Base-by-base conservation (phyloP, 2,888 invertebrate genomes). In the Campoplex nolae region DNA sequence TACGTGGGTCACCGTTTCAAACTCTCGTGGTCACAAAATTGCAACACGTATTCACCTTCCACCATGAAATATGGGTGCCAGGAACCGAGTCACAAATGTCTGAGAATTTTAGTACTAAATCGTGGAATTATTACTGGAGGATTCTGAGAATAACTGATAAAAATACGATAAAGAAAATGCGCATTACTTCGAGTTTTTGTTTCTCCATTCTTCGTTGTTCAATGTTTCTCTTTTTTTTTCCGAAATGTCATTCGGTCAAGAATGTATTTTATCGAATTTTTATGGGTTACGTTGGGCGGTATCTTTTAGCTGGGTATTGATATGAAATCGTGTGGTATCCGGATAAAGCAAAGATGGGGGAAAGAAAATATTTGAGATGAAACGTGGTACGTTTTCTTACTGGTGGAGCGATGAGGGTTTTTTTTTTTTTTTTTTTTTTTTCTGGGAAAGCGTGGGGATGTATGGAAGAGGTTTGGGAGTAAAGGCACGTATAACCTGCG, bases 311-410 rank as follows among this genome's bases (percentile, higher is more conserved):
- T 18, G 38, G 32, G 28, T 8, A 67, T 82, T 71, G 62, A 81
- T 82, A 87, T 68, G 78, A 87, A 89, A 89, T 85, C 88, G 83
- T 88, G 84, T 65, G 80, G 76, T 65, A 68, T 76, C 28, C 35
- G 28, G 73, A 32, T 16, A 65, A 38, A 56, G 68, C 38, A 73
- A 82, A 54, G 18, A 45, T 38, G 54, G 70, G 28, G 48, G 65
- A 83, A 71, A 65, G 58, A 65, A 83, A 45, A 51, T 35, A 58
- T 70, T 54, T 18, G 73, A 87, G 73, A 84, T 51, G 80, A 67
- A 65, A 67, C 45, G 71, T 42, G 38, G 65, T 82, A 54, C 65
- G 70, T 54, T 78, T 75, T 81, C 80, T 58, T 32, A 62, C 65
- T 80, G 67, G 82, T 78, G 54, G 71, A 77, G 80, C 71, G 81